phyloP scores from a whole-genome alignment of 2,888 invertebrate species.

The Spatulosminthurus flaviceps region DNA sequence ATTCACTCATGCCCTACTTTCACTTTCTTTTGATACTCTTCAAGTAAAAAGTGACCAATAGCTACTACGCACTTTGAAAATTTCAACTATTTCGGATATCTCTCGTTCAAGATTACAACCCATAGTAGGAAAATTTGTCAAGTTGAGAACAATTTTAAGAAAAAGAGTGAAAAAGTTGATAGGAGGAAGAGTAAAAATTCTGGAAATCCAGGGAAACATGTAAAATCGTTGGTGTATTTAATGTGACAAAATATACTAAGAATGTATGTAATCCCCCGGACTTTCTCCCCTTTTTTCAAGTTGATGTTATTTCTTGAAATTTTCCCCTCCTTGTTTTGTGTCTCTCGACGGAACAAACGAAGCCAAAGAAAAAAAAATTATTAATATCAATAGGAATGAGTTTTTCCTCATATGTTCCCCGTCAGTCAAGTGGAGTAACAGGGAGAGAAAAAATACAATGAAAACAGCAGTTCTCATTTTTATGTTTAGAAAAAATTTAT shows the following conservation, averaged over 20 bases:
- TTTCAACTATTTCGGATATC: background rate
- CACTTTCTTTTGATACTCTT: background rate
- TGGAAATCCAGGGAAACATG: too few relatives aligned
- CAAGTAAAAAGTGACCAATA: background rate
- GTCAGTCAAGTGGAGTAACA: conserved; percentile 8
- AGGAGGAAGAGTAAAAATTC: too few relatives aligned
- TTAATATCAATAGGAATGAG: conserved; percentile 22
- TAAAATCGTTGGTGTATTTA: too few relatives aligned
- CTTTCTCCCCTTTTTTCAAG: too few relatives aligned
- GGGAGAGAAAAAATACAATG: background rate
- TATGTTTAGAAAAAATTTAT: conserved; percentile 19
- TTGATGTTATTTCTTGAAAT: too few relatives aligned
- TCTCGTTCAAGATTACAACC: too few relatives aligned
- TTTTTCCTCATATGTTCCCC: conserved; percentile 26
- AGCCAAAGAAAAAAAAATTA: background rate
- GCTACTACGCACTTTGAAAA: background rate
- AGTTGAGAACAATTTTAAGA: too few relatives aligned
- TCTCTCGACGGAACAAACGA: background rate
- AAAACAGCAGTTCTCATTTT: background rate
- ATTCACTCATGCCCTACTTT: background rate
- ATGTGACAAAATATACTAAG: too few relatives aligned
- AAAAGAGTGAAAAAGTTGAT: too few relatives aligned
- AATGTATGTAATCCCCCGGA: too few relatives aligned
- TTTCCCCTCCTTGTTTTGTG: too few relatives aligned
- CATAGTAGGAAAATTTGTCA: too few relatives aligned